Percentiles rank a stretch among this genome's conserved stretches.
These are phyloP conservation scores for Oscheius onirici DNA, from an alignment of 2,888 invertebrate genomes.

Conservation along the genomic window DNA sequence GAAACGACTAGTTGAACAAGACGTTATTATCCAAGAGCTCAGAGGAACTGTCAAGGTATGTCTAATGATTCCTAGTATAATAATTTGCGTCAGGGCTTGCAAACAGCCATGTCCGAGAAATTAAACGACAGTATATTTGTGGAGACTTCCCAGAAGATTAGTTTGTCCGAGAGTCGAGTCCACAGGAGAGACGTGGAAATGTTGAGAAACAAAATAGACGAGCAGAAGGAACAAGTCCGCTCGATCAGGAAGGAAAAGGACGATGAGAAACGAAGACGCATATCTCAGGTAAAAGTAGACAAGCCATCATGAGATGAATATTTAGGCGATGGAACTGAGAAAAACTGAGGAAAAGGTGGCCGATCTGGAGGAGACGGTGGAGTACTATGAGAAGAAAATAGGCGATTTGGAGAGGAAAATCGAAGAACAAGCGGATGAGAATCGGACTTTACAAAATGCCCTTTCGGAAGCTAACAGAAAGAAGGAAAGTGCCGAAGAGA, in stretches of 20 bases:
- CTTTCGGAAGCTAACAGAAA: neutral
- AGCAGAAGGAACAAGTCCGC: neutral
- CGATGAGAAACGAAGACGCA: neutral
- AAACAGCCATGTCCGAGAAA: slow-evolving; percentile 2
- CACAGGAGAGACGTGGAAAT: slow-evolving; percentile 14
- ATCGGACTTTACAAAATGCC: neutral
- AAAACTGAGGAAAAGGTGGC: neutral
- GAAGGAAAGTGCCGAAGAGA: neutral
- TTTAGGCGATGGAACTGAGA: slow-evolving; percentile 3
- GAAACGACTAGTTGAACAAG: slow-evolving; percentile 12
- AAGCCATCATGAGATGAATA: neutral
- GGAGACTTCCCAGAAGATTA: slow-evolving; percentile 20
- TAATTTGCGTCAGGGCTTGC: neutral
- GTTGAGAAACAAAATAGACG: slow-evolving; percentile 15
- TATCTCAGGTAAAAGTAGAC: neutral
- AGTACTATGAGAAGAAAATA: neutral
- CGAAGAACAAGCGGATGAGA: slow-evolving; percentile 1
- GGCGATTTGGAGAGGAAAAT: slow-evolving; percentile 3
- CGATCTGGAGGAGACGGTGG: neutral
- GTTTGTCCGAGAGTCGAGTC: slow-evolving; percentile 15
- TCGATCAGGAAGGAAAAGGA: slow-evolving; percentile 14
- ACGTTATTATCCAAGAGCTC: slow-evolving; percentile 21
- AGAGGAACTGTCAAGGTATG: slow-evolving; percentile 13
- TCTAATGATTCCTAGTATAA: neutral
- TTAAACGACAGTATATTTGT: slow-evolving; percentile 19